phyloP scores from a whole-genome alignment of 1,140 invertebrate species.

The Onthophagus taurus region DNA sequence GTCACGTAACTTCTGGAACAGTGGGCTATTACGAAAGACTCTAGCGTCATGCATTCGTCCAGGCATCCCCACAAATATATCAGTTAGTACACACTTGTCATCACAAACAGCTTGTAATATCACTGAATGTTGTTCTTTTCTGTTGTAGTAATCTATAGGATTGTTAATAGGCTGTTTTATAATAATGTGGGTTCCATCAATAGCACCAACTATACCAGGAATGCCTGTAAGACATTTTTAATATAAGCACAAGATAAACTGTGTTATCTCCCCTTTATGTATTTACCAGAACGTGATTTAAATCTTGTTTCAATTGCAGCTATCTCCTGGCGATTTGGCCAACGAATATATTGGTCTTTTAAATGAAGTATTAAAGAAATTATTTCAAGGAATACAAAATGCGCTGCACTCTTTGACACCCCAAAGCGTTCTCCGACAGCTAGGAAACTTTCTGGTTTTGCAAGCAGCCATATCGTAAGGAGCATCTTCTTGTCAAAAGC shows the following conservation, averaged over 20 bases:
- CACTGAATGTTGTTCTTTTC: background rate
- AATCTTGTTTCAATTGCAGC: background rate
- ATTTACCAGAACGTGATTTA: background rate
- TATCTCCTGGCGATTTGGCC: background rate
- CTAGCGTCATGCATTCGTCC: conserved; percentile 7
- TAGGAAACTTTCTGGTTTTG: too few relatives aligned
- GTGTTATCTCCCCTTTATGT: background rate
- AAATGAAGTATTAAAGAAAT: background rate
- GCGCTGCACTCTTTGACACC: too few relatives aligned
- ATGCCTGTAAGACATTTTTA: background rate
- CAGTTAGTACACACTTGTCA: conserved; percentile 3
- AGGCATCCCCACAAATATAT: conserved; percentile 10
- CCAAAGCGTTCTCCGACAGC: too few relatives aligned
- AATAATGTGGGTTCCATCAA: conserved; percentile 7
- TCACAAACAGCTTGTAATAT: conserved; percentile 6
- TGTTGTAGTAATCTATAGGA: conserved; percentile 5
- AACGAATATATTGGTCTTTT: conserved; percentile 4
- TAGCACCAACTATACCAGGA: conserved; percentile 4
- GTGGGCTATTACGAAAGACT: conserved; percentile 4
- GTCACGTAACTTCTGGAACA: background rate
- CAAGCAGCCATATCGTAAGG: too few relatives aligned
- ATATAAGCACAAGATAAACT: background rate
- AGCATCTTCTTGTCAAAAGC: too few relatives aligned
- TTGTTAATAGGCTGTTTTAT: conserved; percentile 9
- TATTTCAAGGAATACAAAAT: too few relatives aligned